Base-by-base conservation (phyloP, 2,888 invertebrate genomes). In the Reticulitermes lucifugus region DNA sequence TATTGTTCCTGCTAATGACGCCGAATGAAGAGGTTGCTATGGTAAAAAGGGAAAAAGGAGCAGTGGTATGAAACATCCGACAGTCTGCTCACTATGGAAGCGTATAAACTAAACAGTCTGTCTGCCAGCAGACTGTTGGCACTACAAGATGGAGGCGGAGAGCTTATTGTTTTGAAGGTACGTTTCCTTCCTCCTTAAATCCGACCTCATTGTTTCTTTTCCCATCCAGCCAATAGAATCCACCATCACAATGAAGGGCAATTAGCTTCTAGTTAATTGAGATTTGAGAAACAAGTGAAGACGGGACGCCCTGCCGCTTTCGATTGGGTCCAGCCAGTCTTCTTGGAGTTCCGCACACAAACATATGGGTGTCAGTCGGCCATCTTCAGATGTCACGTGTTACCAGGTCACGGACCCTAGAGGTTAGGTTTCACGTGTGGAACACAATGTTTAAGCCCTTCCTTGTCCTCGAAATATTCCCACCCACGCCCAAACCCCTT, bases 401-500 rank as follows among this genome's bases (percentile, higher is more conserved):
- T 35, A 35, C 35, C 59, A n/a, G 60, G 22, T 35, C 41, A 75
- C 79, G 79, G 60, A 55, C 51, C 55, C 41, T 41, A n/a, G 55
- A 86, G 83, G 77, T 77, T 79, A 82, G 60, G 83, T 85, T 85
- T 85, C 85, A 86, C 86, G 85, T 86, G 85, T 85, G 85, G 73
- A 85, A 29, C 70, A 79, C 79, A 79, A 79, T 51, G 18, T 79
- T 79, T 25, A 70, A 65, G 81, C 71, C 80, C 84, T 46, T 80
- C 77, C 71, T 80, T 84, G 81, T 29, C 70, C 65, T 46, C 41
- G 29, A 84, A 43, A 60, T 18, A 41, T 7, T 35, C 84, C 79
- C 43, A 41, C 46, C 59, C 65, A 5, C 84, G 25, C 79, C n/a
- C n/a, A 43, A 25, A 29, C 80, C 55, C 22, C n/a, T 43, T n/a